These are phyloP conservation scores for Smutsia temminckii DNA, from an alignment of 2,797 vertebrate species.

Conservation along the genomic window DNA sequence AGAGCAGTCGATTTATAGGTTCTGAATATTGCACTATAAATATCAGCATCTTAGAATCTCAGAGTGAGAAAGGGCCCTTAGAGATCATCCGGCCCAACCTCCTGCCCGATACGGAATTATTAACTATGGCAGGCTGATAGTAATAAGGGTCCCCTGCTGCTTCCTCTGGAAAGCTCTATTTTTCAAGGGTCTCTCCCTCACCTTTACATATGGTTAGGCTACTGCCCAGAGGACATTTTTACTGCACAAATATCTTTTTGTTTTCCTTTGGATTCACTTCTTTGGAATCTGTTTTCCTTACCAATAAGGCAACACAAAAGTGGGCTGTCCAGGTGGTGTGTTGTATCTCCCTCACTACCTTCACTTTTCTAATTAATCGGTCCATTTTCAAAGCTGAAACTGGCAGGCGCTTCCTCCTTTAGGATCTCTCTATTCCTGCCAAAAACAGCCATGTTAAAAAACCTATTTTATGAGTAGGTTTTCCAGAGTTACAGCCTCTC, in stretches of 20 bases:
- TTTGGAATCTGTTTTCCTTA: slow-evolving; percentile 60
- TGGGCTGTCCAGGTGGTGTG: slow-evolving; percentile 32
- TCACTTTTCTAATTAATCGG: slow-evolving; percentile 71
- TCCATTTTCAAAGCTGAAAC: slow-evolving; percentile 68
- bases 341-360: slow-evolving; percentile 17
- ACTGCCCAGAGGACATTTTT: slow-evolving; percentile 56
- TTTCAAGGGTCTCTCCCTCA: slow-evolving; percentile 53
- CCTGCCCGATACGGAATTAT: slow-evolving; percentile 52
- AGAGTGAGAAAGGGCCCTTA: slow-evolving; percentile 66
- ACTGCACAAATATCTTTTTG: slow-evolving; percentile 40
- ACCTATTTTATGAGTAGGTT: slow-evolving; percentile 65
- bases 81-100: slow-evolving; percentile 60
- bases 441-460: slow-evolving; percentile 72
- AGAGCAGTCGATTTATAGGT: slow-evolving; percentile 68
- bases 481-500: slow-evolving; percentile 72
- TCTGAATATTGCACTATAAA: slow-evolving; percentile 63
- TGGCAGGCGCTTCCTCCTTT: slow-evolving; percentile 65
- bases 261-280: slow-evolving; percentile 37
- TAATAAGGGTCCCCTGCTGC: slow-evolving; percentile 61
- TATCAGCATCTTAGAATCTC: slow-evolving; percentile 72
- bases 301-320: slow-evolving; percentile 13
- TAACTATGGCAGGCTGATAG: slow-evolving; percentile 55
- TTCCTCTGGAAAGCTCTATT: slow-evolving; percentile 57
- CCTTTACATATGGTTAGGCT: slow-evolving; percentile 46
- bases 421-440: slow-evolving; percentile 63